Evolutionary conservation across 2,113 vertebrate genomes (phyloP), one percentile per base, ranked within the genome.

Genomic region (Dromaius novaehollandiae): DNA sequence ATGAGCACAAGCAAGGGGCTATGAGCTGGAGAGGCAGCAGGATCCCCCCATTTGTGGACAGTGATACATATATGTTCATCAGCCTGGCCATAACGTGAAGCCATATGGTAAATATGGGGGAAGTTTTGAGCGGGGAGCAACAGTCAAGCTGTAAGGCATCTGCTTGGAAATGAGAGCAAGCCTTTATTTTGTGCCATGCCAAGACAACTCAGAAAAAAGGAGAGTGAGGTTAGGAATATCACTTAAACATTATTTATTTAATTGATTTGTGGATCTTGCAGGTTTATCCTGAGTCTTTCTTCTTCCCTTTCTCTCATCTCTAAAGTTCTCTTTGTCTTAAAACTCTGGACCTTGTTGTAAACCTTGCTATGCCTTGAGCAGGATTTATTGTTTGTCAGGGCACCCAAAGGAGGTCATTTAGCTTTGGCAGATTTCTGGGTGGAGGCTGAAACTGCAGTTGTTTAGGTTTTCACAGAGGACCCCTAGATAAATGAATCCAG

Each of bases 391-490:
- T 93, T 96, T 95, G 88, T 93, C 69, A 90, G 73, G 81, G 77
- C 96, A 97, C 86, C 96, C 56, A 84, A 94, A 96, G 83, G 94
- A 96, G 90, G 93, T 92, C 86, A 96, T 95, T 94, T 96, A 89
- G 90, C 83, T 93, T 93, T 90, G 38, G 53, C 32, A 77, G 53
- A 46, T 77, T 46, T 77, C 30, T 76, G 96, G 93, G 92, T 96
- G 96, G 96, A 94, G 92, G 86, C 95, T 95, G 92, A 92, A 97
- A 93, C 80, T 94, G 88, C 92, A 94, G 95, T 81, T 96, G 86
- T 92, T 96, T 94, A 93, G 90, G 73, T 96, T 95, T 93, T 93
- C 90, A 73, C 92, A 77, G 83, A 92, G 95, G 96, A 94, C 92
- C 92, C 88, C 94, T 86, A 95, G 96, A 97, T 95, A 96, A 96